phyloP scores from a whole-genome alignment of 2,888 invertebrate genomes.

The Dasysyrphus tricinctus region DNA sequence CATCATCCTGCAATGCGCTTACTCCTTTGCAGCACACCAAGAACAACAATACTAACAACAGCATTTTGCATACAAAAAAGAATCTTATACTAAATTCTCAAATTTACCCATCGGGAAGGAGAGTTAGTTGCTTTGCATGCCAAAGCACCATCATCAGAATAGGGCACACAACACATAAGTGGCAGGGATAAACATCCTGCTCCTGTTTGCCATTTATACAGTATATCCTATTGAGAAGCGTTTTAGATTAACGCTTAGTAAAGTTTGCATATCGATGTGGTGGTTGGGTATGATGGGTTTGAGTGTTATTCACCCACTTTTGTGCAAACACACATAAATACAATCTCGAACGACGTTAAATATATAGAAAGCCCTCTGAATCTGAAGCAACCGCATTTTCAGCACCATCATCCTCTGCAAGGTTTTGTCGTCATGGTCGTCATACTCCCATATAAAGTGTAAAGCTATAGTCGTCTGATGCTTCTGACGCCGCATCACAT shows the following conservation, averaged over 20 bases:
- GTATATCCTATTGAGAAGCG: constrained; percentile 66
- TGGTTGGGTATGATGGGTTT: constrained; percentile 6
- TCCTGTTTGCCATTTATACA: constrained; percentile 28
- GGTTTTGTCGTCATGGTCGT: constrained; percentile 19
- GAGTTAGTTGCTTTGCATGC: constrained; percentile 24
- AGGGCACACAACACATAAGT: constrained; percentile 55
- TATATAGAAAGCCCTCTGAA: constrained; percentile 7
- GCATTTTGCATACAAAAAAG: neutral
- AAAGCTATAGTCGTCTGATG: constrained; percentile 24
- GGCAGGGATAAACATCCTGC: constrained; percentile 61
- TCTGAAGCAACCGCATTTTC: constrained; percentile 57
- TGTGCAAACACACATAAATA: constrained; percentile 24
- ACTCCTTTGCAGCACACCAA: constrained; percentile 13
- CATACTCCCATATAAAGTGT: neutral
- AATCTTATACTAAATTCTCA: constrained; percentile 40
- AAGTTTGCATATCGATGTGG: constrained; percentile 64
- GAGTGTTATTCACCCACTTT: constrained; percentile 25
- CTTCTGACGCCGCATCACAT: constrained; percentile 66
- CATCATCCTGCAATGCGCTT: constrained; percentile 71
- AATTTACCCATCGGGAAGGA: constrained; percentile 30
- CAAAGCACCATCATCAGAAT: constrained; percentile 24
- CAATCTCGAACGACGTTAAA: constrained; percentile 22
- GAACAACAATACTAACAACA: constrained; percentile 10
- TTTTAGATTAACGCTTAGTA: constrained; percentile 73
- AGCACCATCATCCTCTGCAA: constrained; percentile 9